A percentile compares a stretch with the other conserved stretches of the same genome.
Conservation (phyloP, 2,113 vertebrate species). For the Brienomyrus longianalis region DNA sequence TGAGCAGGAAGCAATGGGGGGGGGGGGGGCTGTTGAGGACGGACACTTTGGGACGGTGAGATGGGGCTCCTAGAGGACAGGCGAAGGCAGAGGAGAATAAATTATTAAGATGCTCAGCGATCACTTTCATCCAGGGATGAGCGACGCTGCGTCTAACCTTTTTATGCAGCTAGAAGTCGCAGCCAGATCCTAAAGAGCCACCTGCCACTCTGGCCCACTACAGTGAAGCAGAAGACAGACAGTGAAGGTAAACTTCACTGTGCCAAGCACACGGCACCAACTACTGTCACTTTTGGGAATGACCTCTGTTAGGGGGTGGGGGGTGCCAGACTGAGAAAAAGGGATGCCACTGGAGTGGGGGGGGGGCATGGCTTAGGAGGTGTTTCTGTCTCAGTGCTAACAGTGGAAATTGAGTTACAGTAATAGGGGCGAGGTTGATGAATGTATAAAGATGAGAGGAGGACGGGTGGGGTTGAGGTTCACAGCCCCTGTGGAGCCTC, state of each 20-base stretch:
- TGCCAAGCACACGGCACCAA: neutral
- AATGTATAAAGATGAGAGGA: neutral
- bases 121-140: neutral
- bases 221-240: neutral
- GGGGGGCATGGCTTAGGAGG: neutral
- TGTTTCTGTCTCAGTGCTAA: neutral
- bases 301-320: neutral
- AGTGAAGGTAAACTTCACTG: neutral
- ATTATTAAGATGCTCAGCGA: neutral
- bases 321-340: constrained; percentile 14
- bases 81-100: neutral
- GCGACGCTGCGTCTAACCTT: neutral
- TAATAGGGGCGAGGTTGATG: neutral
- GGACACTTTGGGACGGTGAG: constrained; percentile 25
- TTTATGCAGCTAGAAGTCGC: neutral
- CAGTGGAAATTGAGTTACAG: constrained; percentile 8
- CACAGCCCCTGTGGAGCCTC: neutral
- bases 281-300: no score
- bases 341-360: neutral
- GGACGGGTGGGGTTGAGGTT: neutral
- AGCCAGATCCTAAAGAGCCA: neutral
- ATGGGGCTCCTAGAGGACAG: constrained; percentile 7
- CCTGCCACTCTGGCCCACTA: neutral
- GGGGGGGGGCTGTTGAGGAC: neutral
- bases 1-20: constrained; percentile 26